Conservation (phyloP, 1,140 invertebrate species). For the Papilio glaucus region DNA sequence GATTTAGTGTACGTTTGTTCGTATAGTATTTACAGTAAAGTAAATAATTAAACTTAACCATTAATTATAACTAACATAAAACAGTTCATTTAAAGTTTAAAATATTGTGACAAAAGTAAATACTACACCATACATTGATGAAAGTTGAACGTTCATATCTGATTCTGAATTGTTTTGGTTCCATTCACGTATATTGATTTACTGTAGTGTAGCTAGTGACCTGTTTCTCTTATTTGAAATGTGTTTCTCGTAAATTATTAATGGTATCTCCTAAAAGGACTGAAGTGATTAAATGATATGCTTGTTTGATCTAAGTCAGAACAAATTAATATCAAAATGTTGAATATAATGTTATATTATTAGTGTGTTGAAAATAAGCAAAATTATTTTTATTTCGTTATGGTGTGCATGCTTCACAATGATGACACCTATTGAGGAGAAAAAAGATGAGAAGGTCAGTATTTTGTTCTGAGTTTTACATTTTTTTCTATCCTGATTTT, state of each 20-base stretch:
- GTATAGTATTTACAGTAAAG: not conserved
- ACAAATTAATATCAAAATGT: constrained; percentile 5
- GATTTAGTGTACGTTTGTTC: constrained; percentile 1
- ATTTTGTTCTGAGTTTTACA: not conserved
- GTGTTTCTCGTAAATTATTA: constrained; percentile 75
- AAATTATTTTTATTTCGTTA: constrained; percentile 61
- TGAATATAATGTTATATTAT: constrained; percentile 25
- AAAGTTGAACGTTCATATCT: constrained; percentile 24
- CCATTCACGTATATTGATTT: constrained; percentile 79
- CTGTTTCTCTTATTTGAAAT: constrained; percentile 74
- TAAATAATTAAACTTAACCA: constrained; percentile 19
- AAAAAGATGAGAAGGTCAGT: constrained; percentile 79
- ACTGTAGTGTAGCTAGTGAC: constrained; percentile 76
- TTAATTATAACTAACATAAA: not conserved
- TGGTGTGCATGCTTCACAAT: constrained; percentile 73
- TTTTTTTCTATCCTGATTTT: not conserved
- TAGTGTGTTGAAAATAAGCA: constrained; percentile 43
- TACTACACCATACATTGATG: not conserved
- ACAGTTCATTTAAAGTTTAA: not conserved
- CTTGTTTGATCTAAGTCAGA: constrained; percentile 24
- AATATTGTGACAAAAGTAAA: not conserved
- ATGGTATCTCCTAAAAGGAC: constrained; percentile 56
- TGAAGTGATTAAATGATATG: constrained; percentile 27
- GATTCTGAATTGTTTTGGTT: constrained; percentile 71
- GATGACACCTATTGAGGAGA: constrained; percentile 81